Evolutionary conservation across 2,113 vertebrate species (phyloP).

Genomic region (Pampusana beccarii): DNA sequence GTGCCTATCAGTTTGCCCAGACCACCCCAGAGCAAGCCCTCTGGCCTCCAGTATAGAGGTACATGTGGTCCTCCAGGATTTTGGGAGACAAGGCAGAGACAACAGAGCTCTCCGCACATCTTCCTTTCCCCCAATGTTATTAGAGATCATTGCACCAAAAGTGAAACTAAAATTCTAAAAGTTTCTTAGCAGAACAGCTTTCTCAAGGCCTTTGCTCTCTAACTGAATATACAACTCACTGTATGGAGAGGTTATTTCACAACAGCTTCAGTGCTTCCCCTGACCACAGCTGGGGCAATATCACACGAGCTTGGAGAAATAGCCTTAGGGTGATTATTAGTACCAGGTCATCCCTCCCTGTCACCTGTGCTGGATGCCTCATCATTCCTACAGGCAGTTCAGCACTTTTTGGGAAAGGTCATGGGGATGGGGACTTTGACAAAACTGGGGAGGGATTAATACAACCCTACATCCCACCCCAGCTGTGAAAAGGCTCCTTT

Average conservation of each 20-base stretch:
- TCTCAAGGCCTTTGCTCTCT: neutral
- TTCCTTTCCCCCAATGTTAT: neutral
- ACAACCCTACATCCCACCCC: neutral
- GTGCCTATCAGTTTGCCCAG: neutral
- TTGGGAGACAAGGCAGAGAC: neutral
- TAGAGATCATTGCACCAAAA: neutral
- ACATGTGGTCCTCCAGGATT: neutral
- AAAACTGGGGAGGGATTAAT: neutral
- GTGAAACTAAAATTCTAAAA: neutral
- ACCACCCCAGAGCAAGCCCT: neutral
- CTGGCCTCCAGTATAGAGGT: neutral
- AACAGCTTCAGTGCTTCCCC: neutral
- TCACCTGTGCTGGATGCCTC: neutral
- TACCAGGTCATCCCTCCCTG: neutral
- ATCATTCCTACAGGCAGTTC: neutral
- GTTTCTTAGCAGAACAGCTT: neutral
- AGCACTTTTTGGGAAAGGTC: neutral
- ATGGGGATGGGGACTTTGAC: rapidly evolving
- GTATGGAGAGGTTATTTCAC: neutral
- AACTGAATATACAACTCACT: neutral
- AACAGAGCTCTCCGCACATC: neutral
- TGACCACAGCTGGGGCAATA: neutral
- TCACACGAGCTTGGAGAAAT: neutral
- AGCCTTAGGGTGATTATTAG: neutral
- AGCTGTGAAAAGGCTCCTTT: neutral